Percentiles rank a stretch among this genome's conserved stretches.
Evolutionary conservation across 1,140 invertebrate species (phyloP).

Genomic region (Parapsyche elsis): DNA sequence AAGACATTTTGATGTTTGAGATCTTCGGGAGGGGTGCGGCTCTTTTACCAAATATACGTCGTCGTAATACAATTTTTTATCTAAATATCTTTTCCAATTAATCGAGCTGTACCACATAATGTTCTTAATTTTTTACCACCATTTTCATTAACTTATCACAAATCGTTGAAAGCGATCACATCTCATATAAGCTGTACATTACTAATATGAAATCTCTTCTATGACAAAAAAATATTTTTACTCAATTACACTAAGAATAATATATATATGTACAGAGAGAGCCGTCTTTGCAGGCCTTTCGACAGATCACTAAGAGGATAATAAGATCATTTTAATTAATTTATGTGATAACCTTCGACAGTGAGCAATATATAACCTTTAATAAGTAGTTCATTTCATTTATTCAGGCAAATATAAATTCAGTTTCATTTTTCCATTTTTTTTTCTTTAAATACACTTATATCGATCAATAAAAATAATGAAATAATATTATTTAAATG

Average conservation of each 20-base stretch:
- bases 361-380: constrained; percentile 47
- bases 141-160: constrained; percentile 55
- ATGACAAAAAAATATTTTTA: constrained; percentile 57
- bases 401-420: constrained; percentile 41
- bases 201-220: constrained; percentile 56
- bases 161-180: constrained; percentile 56
- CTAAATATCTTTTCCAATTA: constrained; percentile 55
- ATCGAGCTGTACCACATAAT: constrained; percentile 30
- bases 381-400: constrained; percentile 33
- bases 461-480: constrained; percentile 54
- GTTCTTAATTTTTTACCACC: constrained; percentile 40
- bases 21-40: no score
- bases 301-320: constrained; percentile 53
- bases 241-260: constrained; percentile 55
- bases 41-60: constrained; percentile 36
- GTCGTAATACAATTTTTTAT: constrained; percentile 47
- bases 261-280: constrained; percentile 55
- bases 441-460: constrained; percentile 53
- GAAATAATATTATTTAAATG: constrained; percentile 51
- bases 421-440: constrained; percentile 31
- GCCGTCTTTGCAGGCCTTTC: constrained; percentile 44
- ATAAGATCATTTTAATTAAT: constrained; percentile 48
- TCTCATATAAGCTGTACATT: constrained; percentile 55
- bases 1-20: no score
- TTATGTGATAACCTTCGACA: constrained; percentile 47